Evolutionary conservation across 37 sponge, comb jelly and placozoan genomes (phyloP).

Genomic region (Chondrosia reniformis): DNA sequence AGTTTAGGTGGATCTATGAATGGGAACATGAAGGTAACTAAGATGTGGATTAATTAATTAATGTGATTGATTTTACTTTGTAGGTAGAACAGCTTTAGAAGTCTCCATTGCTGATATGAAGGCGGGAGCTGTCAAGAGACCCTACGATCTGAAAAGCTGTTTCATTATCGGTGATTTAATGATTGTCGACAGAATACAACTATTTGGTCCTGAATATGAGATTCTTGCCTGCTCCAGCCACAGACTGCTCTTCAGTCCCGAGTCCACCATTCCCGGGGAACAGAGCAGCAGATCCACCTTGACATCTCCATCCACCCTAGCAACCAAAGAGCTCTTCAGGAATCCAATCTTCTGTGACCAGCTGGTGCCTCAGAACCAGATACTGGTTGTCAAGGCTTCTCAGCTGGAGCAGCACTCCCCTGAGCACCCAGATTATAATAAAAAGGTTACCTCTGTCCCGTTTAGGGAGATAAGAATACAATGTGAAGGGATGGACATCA

Average conservation of each 20-base stretch:
- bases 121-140: slow-evolving; percentile 41
- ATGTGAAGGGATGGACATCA: slow-evolving; percentile 21
- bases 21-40: background rate
- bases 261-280: background rate
- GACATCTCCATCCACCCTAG: background rate
- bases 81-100: slow-evolving; percentile 48
- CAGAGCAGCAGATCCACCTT: background rate
- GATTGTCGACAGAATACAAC: slow-evolving; percentile 76
- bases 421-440: background rate
- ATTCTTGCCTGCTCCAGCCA: slow-evolving; percentile 67
- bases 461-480: background rate
- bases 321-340: background rate
- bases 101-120: slow-evolving; percentile 52
- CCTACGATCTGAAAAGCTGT: slow-evolving; percentile 46
- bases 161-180: slow-evolving; percentile 65
- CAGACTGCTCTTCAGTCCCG: background rate
- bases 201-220: slow-evolving; percentile 81
- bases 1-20: background rate
- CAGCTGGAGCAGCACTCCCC: slow-evolving; percentile 22
- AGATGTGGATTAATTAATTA: background rate
- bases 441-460: background rate
- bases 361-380: background rate
- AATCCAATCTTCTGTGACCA: background rate
- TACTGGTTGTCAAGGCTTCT: background rate
- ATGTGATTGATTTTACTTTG: background rate